Conservation (phyloP, 2,888 invertebrate species). For the Sclerodermus sp. region DNA sequence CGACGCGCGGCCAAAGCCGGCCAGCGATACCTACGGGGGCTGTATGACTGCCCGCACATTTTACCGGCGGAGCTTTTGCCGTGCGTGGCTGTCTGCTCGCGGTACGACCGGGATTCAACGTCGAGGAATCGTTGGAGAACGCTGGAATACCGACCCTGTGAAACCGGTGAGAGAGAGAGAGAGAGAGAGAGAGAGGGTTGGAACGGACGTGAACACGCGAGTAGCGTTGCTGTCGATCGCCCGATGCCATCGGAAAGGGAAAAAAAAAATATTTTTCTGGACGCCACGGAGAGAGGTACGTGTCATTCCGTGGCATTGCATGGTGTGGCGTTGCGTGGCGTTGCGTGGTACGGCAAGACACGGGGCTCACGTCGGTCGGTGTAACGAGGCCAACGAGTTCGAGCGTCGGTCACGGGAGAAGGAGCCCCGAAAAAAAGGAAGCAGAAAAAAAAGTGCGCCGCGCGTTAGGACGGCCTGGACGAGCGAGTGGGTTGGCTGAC, state of each 20-base stretch:
- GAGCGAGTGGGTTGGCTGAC: constrained; percentile 38
- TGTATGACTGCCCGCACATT: no score
- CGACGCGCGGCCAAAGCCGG: no score
- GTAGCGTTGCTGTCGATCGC: no score
- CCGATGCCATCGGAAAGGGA: neutral
- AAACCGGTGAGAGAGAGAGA: constrained; percentile 5
- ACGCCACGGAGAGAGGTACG: no score
- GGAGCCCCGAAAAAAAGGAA: constrained; percentile 7
- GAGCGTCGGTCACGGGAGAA: constrained; percentile 32
- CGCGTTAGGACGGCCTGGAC: constrained; percentile 12
- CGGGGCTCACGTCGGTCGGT: constrained; percentile 25
- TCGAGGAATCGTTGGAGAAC: constrained; percentile 4
- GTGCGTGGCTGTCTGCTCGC: no score
- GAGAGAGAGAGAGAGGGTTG: constrained; percentile 4
- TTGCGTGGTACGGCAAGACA: constrained; percentile 1
- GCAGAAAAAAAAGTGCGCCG: neutral
- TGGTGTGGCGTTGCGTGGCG: neutral
- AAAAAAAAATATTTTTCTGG: neutral
- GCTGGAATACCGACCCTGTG: constrained; percentile 1
- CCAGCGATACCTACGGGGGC: no score
- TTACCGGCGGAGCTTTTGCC: no score
- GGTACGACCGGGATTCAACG: constrained; percentile 1
- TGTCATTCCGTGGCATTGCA: no score
- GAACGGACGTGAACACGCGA: constrained; percentile 2
- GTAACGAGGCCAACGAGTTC: constrained; percentile 38